Evolutionary conservation across 2,888 invertebrate genomes (phyloP).

Genomic region (Petrolisthes manimaculis): DNA sequence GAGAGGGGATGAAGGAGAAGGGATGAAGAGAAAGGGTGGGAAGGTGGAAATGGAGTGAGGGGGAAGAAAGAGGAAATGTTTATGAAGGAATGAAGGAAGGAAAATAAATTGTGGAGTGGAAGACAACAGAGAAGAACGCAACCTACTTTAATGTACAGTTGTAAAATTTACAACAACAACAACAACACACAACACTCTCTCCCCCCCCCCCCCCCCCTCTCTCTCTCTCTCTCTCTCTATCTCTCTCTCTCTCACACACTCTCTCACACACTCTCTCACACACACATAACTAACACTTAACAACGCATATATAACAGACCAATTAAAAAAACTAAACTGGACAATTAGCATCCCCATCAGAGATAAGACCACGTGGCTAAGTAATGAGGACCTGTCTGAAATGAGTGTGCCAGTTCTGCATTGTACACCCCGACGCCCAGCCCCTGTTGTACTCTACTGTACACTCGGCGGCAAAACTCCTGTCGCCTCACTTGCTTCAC

Average conservation of each 20-base stretch:
- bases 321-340: no score
- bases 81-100: slow-evolving; percentile 11
- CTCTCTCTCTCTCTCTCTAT: background rate
- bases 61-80: background rate
- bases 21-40: background rate
- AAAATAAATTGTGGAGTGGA: background rate
- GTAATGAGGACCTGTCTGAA: no score
- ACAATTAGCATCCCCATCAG: no score
- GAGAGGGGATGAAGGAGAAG: background rate
- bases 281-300: no score
- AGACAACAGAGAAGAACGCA: background rate
- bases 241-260: background rate
- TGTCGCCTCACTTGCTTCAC: no score
- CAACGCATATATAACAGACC: no score
- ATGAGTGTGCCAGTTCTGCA: no score
- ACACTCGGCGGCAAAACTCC: no score
- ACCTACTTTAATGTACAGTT: no score
- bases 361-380: no score
- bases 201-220: background rate
- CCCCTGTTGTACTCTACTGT: no score
- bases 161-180: background rate
- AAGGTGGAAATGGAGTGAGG: background rate
- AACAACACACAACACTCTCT: background rate
- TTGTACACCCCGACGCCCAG: no score
- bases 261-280: background rate